A percentile compares a stretch with the other conserved stretches of the same genome.
phyloP scores from a whole-genome alignment of 2,113 vertebrate genomes.

The Pteruthius melanotis region DNA sequence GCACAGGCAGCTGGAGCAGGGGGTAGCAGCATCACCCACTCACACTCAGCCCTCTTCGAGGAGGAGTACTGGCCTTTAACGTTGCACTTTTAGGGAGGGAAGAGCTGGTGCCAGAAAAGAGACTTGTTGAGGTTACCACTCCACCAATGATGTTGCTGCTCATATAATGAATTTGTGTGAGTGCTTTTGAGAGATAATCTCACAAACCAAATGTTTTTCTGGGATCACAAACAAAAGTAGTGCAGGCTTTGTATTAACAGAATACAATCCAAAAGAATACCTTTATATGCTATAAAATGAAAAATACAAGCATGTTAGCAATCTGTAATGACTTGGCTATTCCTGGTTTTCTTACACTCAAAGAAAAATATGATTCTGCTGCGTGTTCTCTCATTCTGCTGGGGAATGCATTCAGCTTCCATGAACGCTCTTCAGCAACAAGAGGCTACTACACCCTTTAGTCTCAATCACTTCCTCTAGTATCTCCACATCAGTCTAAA shows the following conservation, averaged over 20 bases:
- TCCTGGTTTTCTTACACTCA: constrained; percentile 24
- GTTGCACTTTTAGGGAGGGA: not conserved
- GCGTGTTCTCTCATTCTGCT: constrained; percentile 46
- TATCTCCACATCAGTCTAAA: constrained; percentile 43
- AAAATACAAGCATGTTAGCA: not conserved
- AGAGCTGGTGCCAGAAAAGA: not conserved
- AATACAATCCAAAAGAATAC: not conserved
- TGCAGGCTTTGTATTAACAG: not conserved
- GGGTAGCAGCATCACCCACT: not conserved
- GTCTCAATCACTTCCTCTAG: constrained; percentile 45
- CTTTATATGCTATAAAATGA: not conserved
- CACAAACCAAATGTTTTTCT: not conserved
- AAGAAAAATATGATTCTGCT: constrained; percentile 16
- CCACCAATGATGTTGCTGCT: not conserved
- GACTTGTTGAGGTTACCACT: not conserved
- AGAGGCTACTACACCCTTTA: constrained; percentile 23
- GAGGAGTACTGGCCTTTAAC: not conserved
- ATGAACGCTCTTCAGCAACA: constrained; percentile 48
- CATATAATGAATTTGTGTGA: not conserved
- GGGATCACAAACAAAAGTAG: not conserved
- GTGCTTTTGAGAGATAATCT: not conserved
- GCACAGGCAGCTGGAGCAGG: not conserved
- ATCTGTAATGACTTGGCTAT: constrained; percentile 1
- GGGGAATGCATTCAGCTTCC: constrained; percentile 44
- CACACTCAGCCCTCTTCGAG: not conserved